These are phyloP conservation scores for Tachycineta bicolor DNA, from an alignment of 2,113 vertebrate species.

Conservation along the genomic window DNA sequence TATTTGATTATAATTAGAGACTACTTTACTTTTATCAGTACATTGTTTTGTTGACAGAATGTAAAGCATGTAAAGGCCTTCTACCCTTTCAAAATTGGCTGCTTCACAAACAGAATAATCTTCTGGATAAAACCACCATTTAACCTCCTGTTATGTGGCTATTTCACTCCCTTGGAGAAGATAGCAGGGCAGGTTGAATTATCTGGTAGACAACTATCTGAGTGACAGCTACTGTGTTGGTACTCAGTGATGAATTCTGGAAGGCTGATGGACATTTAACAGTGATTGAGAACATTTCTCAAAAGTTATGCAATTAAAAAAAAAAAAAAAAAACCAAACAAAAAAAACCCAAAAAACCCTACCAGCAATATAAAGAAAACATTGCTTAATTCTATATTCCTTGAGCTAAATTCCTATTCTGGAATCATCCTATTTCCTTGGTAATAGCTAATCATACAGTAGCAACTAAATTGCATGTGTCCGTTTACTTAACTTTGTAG, in stretches of 20 bases:
- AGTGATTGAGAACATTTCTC: neutral
- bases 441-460: slow-evolving; percentile 15
- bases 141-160: slow-evolving; percentile 16
- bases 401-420: neutral
- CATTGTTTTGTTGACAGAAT: slow-evolving; percentile 13
- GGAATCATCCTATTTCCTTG: slow-evolving; percentile 29
- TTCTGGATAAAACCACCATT: neutral
- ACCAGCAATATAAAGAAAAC: slow-evolving; percentile 1
- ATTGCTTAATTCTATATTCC: slow-evolving; percentile 28
- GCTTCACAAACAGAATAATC: slow-evolving; percentile 40
- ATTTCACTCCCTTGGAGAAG: slow-evolving; percentile 66
- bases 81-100: slow-evolving; percentile 11
- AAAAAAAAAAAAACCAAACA: neutral
- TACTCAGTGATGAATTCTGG: slow-evolving; percentile 6
- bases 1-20: slow-evolving; percentile 38
- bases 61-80: slow-evolving; percentile 43
- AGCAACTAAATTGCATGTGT: slow-evolving; percentile 26
- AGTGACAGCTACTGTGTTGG: slow-evolving; percentile 56
- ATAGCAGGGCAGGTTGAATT: slow-evolving; percentile 57
- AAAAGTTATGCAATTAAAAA: neutral
- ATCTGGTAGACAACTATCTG: slow-evolving; percentile 61
- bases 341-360: neutral
- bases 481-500: slow-evolving; percentile 66
- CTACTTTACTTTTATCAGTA: slow-evolving; percentile 38
- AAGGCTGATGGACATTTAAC: slow-evolving; percentile 52